Evolutionary conservation across 2,113 vertebrate species (phyloP), one percentile per base, ranked within the genome.

Genomic region (Thomomys bottae): DNA sequence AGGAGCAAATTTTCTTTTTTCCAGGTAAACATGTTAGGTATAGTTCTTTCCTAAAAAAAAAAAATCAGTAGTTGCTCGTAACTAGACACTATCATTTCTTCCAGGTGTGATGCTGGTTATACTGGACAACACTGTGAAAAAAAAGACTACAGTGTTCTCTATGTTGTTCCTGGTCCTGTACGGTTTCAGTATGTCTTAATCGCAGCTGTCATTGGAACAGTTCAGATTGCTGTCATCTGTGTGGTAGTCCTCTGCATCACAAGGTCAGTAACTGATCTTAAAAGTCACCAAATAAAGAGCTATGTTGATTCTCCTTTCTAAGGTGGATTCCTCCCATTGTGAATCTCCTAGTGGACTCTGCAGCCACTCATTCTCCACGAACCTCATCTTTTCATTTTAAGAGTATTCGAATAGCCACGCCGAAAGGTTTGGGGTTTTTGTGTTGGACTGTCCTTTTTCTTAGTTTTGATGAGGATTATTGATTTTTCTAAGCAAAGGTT

Each of bases 181-280:
- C 98, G 99, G 89, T 99, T 99, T 96, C 99, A 99, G 96, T 99
- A 99, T 63, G 99, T 99, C 97, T 98, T 99, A 97, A 99, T 99
- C 86, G 99, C 99, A 93, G 99, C 99, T 91, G 99, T 99, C 98
- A 99, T 99, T 87, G 99, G 99, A 96, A 99, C 99, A 0, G 98
- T 99, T 95, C 99, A 99, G 98, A 99, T 99, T 96, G 99, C 99
- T 93, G 99, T 99, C 98, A 99, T 99, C 98, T 99, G 99, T 75
- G 98, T 99, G 97, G 99, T 99, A 97, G 99, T 99, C 97, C 99
- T 99, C 95, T 99, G 99, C 97, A 99, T 99, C 97, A 99, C 99
- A 96, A 99, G 99, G 99, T 99, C 97, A 97, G 98, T 97, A 93
- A 78, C 81, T 42, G 24, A 26, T 9, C 42, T 87, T 32, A 23